Evolutionary conservation across 1,140 invertebrate genomes (phyloP), one percentile per base, ranked within the genome.

Genomic region (Zaprionus gabonicus): DNA sequence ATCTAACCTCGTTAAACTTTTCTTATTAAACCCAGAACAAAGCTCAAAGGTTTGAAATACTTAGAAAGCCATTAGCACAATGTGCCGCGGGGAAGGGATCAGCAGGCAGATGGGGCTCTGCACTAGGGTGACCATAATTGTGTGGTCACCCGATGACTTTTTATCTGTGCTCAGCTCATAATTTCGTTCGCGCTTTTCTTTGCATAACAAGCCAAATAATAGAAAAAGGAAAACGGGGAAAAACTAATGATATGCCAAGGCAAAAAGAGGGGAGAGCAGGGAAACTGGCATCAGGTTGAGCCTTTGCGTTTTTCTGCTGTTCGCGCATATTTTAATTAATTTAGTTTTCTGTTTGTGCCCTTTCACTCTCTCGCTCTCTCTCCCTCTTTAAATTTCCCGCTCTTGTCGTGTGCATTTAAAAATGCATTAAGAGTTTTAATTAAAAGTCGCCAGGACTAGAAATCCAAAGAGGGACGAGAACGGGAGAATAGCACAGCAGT

Each of bases 351-450:
- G 71, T 60, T 49, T 70, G 58, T 53, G 72, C 71, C 51, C 3
- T 38, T 4, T 12, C 13, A 15, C 36, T 38, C 34, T 13, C 34
- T 12, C 34, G 0, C 12, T 10, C 34, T 36, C 34, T 36, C 67
- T 59, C 28, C 23, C 58, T 68, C 64, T 55, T 81, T 71, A 69
- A 66, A 60, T 77, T 46, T 38, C 27, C 20, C 27, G 36, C 10
- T n/a, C 20, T 51, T 25, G 46, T 51, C 46, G 46, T 51, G 20
- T 51, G 46, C 78, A 78, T 78, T 88, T 88, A 81, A 88, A 88
- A 90, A 81, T 88, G 80, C 84, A 88, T 88, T 84, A 84, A 67
- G 66, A 73, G 75, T 78, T 88, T 88, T 88, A 88, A 88, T 88
- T 88, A 88, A 90, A 88, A 79, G 73, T 84, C 58, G 34, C 55